A percentile compares a stretch with the other conserved stretches of the same genome.
phyloP scores from a whole-genome alignment of 1,140 invertebrate species.

The Drosophila simulans region DNA sequence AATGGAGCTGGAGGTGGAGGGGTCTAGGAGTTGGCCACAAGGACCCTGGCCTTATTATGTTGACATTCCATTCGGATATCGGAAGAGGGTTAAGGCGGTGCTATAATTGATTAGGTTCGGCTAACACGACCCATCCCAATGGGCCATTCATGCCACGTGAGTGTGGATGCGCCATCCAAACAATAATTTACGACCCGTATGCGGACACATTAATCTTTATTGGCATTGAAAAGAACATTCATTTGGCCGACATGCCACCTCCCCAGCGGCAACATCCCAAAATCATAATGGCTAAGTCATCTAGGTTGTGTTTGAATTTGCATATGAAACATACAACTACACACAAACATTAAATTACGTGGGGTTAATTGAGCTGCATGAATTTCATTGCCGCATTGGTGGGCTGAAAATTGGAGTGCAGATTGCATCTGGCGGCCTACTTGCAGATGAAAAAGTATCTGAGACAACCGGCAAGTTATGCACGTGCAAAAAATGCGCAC shows the following conservation, averaged over 20 bases:
- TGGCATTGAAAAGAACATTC: conserved; percentile 70
- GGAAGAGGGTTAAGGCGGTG: conserved; percentile 24
- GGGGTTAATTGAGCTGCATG: conserved; percentile 25
- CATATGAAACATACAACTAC: conserved; percentile 9
- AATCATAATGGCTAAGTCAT: conserved; percentile 19
- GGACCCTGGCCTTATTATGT: conserved; percentile 66
- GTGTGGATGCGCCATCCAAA: conserved; percentile 38
- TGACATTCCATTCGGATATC: conserved; percentile 64
- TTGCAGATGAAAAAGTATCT: not conserved
- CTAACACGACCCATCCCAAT: conserved; percentile 18
- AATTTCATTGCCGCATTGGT: conserved; percentile 10
- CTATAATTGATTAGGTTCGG: conserved; percentile 80
- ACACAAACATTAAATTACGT: conserved; percentile 1
- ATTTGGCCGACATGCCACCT: conserved; percentile 46
- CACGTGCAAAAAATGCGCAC: not conserved
- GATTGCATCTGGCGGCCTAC: conserved; percentile 9
- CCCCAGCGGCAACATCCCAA: conserved; percentile 5
- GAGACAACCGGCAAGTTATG: not conserved
- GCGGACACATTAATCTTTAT: conserved; percentile 79
- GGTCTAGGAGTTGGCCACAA: conserved; percentile 5
- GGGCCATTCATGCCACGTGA: conserved; percentile 30
- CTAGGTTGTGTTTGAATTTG: conserved; percentile 6
- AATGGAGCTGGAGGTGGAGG: not conserved
- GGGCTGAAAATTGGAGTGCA: not conserved
- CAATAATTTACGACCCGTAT: conserved; percentile 78